Base-by-base conservation (phyloP, 2,888 invertebrate species). In the Ceraclea dissimilis region DNA sequence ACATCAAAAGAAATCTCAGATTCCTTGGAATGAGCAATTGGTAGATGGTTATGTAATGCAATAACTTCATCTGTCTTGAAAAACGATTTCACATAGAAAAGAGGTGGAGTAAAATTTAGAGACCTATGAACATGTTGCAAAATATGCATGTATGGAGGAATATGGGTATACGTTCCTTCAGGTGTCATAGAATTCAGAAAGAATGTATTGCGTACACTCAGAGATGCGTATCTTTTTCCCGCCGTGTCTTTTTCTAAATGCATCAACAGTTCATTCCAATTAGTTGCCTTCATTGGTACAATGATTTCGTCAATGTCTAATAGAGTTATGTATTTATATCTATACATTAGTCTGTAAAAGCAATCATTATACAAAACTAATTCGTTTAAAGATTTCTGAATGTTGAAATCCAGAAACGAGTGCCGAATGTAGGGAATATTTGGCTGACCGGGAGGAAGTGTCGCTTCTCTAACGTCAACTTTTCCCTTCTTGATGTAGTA, bases 351-450 rank as follows among this genome's bases (percentile, higher is more conserved):
- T 69, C 91, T 87, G 75, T 95, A 95, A 53, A 96, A 80, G 68
- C 96, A 96, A 72, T 96, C 96, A 72, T 96, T 96, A 78, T 95
- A 96, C 13, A 95, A 93, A 65, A 96, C 90, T 58, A 96, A 79
- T 73, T 96, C 95, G 74, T 93, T 93, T 71, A 94, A 90, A 10
- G 95, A 80, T 73, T 96, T 95, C 73, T 94, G 90, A 67, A 91
- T 93, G 72, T 93, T 93, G 69, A 90, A 90, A 56, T 88, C 88
- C 50, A 95, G 79, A 69, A 92, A 95, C 73, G 91, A 80, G 70
- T 92, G 91, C 69, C 91, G 90, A 65, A 93, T 85, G 0, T 87
- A 86, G 0, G 92, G 91, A 39, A 90, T 83, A 71, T 93, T 94
- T 0, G 94, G 93, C 68, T 91, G 90, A 0, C 90, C 90, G 8